These are phyloP conservation scores for Anoplius nigerrimus DNA, from an alignment of 2,888 invertebrate genomes.

Conservation along the genomic window DNA sequence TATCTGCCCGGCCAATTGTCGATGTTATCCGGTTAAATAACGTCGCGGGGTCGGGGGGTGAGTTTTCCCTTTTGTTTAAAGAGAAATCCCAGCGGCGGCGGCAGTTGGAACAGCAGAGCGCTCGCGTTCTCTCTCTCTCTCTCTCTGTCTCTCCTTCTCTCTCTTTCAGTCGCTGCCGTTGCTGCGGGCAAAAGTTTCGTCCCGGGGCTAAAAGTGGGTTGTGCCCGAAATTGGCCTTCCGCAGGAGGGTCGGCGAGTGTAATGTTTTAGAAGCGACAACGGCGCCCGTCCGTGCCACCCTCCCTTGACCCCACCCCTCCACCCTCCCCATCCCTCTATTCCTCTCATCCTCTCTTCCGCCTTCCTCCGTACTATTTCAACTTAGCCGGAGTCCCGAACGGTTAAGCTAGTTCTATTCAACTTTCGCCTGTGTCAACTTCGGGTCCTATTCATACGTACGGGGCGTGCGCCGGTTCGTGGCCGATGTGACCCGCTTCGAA, in stretches of 20 bases:
- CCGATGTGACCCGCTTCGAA: constrained; percentile 1
- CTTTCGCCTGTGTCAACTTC: constrained; percentile 10
- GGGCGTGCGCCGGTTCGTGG: neutral
- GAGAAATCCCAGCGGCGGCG: too few species aligned
- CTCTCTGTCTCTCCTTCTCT: neutral
- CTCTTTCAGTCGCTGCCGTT: neutral
- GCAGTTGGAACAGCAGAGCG: neutral
- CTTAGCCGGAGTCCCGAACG: neutral
- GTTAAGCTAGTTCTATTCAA: constrained; percentile 6
- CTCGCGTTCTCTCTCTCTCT: constrained; percentile 4
- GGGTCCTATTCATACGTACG: constrained; percentile 10
- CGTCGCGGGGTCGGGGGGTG: too few species aligned
- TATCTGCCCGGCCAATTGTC: too few species aligned
- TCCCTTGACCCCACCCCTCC: neutral
- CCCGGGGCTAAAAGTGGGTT: too few species aligned
- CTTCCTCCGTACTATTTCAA: neutral
- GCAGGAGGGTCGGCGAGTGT: too few species aligned
- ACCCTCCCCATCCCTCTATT: neutral
- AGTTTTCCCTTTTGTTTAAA: too few species aligned
- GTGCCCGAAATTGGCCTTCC: too few species aligned
- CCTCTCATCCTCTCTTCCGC: neutral
- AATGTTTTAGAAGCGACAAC: too few species aligned
- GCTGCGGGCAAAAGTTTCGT: constrained; percentile 10
- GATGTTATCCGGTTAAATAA: too few species aligned
- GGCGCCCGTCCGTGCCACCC: neutral